Base-by-base conservation (phyloP, 2,797 vertebrate species). In the Phoebastria nigripes region DNA sequence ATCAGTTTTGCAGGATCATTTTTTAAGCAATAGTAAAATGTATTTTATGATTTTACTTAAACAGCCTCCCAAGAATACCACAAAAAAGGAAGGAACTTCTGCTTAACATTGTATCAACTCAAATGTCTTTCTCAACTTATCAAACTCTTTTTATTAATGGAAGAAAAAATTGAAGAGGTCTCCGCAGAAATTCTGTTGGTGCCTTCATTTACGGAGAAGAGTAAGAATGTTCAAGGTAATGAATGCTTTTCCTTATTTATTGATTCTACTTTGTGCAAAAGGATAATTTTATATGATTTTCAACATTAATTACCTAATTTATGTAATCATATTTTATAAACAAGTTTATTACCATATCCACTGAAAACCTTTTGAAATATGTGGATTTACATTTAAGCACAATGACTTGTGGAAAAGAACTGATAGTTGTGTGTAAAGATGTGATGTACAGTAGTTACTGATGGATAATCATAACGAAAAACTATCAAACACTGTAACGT, bases 31-130 rank as follows among this genome's bases (percentile, higher is more conserved):
- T 89, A 89, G 51, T 85, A 69, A 96, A 86, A 67, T 29, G 10
- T 93, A 49, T 82, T 62, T 86, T 82, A 37, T 95, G 12, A 56
- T 92, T 94, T 96, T 97, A 58, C 82, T 97, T 96, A 35, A 79
- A 78, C 97, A 99, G 99, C 96, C n/a, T 98, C 98, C 49, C 94
- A 98, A 92, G 98, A 99, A 89, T 96, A 83, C 93, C 96, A 97
- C 28, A 95, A 88, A 76, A 98, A 98, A 97, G 98, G 82, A 91
- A 98, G 97, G 74, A 98, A 97, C 87, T 98, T 98, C 96, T 98
- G 97, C 95, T 97, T 99, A 90, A 99, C 98, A 22, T 98, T 98
- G 70, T 98, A 99, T 97, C 99, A 99, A 96, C 97, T 99, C 84
- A 98, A 94, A 95, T 98, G 98, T 73, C 98, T 99, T 95, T 98